Percentiles rank a stretch among this genome's conserved stretches.
These are phyloP conservation scores for Chelonus insularis DNA, from an alignment of 1,140 invertebrate species.

Conservation along the genomic window DNA sequence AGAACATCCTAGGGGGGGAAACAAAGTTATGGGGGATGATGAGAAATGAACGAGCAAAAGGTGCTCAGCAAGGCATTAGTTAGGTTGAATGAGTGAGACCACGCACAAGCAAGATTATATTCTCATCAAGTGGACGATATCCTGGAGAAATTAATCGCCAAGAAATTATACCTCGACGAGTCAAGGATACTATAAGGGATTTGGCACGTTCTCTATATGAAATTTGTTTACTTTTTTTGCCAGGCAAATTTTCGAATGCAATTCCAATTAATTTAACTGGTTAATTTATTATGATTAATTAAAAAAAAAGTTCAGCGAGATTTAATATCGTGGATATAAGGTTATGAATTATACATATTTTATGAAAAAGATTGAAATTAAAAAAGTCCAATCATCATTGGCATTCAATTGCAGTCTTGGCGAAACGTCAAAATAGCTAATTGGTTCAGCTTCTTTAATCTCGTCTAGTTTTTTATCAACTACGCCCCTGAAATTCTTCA, in stretches of 20 bases:
- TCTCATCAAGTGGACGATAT: conserved; percentile 44
- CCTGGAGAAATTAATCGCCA: conserved; percentile 28
- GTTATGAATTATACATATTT: neutral
- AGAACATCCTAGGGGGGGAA: neutral
- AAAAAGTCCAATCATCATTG: neutral
- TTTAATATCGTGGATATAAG: too few species aligned
- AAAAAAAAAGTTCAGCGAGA: too few species aligned
- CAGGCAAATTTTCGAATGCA: conserved; percentile 1
- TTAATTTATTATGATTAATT: too few species aligned
- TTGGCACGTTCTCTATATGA: conserved; percentile 5
- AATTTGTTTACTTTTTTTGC: neutral
- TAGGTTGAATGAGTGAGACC: conserved; percentile 38
- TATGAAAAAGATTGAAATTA: neutral
- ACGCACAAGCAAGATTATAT: conserved; percentile 53
- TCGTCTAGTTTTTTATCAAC: conserved; percentile 18
- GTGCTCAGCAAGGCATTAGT: conserved; percentile 33
- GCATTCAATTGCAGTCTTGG: conserved; percentile 13
- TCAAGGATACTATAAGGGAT: conserved; percentile 22
- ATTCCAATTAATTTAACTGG: too few species aligned
- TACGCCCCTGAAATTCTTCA: conserved; percentile 25
- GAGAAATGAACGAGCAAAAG: neutral
- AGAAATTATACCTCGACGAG: conserved; percentile 28
- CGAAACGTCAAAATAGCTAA: conserved; percentile 24
- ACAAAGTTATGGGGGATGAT: neutral
- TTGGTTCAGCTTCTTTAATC: conserved; percentile 22